These are phyloP conservation scores for Tor tambroides DNA, from an alignment of 2,113 vertebrate species.

Conservation along the genomic window DNA sequence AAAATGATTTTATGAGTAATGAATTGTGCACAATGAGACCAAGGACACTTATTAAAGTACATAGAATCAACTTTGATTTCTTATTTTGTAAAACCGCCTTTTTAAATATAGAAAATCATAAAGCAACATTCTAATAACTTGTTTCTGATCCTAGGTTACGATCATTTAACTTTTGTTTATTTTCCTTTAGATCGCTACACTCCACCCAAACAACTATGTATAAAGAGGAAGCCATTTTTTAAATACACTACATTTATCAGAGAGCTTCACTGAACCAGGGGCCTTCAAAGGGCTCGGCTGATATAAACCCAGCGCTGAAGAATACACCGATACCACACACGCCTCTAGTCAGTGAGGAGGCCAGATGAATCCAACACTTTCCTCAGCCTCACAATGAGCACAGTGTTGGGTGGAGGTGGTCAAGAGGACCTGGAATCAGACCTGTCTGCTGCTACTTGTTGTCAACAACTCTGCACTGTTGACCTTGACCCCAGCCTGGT, in stretches of 20 bases:
- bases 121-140: too few species aligned
- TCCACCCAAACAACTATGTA: slow-evolving; percentile 5
- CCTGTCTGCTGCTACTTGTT: slow-evolving; percentile 64
- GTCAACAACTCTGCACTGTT: slow-evolving; percentile 66
- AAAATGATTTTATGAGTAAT: too few species aligned
- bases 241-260: background rate
- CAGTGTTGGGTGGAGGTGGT: slow-evolving; percentile 36
- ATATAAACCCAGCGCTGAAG: background rate
- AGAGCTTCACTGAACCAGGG: background rate
- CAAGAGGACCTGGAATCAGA: slow-evolving; percentile 39
- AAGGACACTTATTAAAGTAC: background rate
- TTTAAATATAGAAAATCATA: background rate
- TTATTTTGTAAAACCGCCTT: background rate
- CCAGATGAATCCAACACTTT: background rate
- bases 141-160: background rate
- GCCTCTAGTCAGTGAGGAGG: too few species aligned
- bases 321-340: background rate
- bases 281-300: background rate
- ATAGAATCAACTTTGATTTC: background rate
- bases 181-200: background rate
- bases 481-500: slow-evolving; percentile 71
- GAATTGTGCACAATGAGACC: background rate
- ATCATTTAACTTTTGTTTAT: slow-evolving; percentile 3
- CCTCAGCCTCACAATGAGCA: background rate
- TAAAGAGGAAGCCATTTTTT: background rate